A percentile compares a stretch with the other conserved stretches of the same genome.
Conservation (phyloP, 2,888 invertebrate species). For the Dasypogon diadema region DNA sequence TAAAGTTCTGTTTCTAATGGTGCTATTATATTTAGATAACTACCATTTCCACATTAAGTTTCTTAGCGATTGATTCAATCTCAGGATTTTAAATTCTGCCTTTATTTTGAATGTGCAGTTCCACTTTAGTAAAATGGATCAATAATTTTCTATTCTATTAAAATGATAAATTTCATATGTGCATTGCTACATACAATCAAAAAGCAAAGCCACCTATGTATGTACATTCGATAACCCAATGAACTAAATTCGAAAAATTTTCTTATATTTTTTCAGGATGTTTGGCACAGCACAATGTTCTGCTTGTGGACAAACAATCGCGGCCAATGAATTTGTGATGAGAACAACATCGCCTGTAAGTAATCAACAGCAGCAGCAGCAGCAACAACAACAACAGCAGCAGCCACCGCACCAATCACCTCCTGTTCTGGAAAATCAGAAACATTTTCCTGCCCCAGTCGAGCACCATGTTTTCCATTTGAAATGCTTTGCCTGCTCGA, state of each 20-base stretch:
- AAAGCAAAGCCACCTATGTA: too few species aligned
- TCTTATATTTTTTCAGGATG: conserved; percentile 74
- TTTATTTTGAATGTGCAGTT: too few species aligned
- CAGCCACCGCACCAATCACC: conserved; percentile 61
- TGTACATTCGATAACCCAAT: too few species aligned
- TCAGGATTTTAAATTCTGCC: too few species aligned
- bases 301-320: conserved; percentile 90
- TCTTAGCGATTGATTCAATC: too few species aligned
- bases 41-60: too few species aligned
- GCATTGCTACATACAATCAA: too few species aligned
- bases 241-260: neutral
- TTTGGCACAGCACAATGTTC: conserved; percentile 91
- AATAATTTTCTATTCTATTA: too few species aligned
- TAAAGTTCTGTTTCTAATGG: too few species aligned
- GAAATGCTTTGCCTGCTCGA: conserved; percentile 94
- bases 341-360: conserved; percentile 68
- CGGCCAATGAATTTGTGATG: conserved; percentile 93
- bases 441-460: conserved; percentile 60
- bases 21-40: too few species aligned
- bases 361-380: conserved; percentile 58
- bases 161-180: too few species aligned
- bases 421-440: conserved; percentile 58
- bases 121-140: too few species aligned
- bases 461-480: conserved; percentile 88
- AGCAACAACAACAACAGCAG: conserved; percentile 60